Evolutionary conservation across 2,113 vertebrate genomes (phyloP).

Genomic region (Osmerus mordax): DNA sequence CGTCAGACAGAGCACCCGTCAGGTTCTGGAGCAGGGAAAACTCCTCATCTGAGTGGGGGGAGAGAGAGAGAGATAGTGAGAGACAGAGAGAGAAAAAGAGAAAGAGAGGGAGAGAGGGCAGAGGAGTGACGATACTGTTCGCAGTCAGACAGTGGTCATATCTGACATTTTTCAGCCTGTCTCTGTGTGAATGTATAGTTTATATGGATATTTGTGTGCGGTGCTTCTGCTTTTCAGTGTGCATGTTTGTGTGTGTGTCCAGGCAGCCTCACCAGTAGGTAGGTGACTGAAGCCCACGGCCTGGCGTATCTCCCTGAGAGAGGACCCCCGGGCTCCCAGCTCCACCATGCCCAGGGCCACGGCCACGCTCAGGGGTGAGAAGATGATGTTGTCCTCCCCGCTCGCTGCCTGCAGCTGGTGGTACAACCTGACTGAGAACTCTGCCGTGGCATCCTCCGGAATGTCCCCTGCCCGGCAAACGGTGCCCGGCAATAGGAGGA

Average conservation of each 20-base stretch:
- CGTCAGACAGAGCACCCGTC: constrained; percentile 72
- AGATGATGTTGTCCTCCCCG: constrained; percentile 92
- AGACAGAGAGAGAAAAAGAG: not conserved
- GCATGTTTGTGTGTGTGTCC: not conserved
- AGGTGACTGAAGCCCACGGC: constrained; percentile 83
- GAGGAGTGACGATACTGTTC: no score
- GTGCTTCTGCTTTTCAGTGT: not conserved
- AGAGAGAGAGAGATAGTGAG: not conserved
- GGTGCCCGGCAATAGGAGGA: constrained; percentile 73
- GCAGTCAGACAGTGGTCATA: not conserved
- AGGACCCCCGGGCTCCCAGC: constrained; percentile 86
- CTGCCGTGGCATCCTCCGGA: constrained; percentile 81
- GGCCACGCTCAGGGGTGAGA: constrained; percentile 88
- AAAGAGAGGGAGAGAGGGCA: not conserved
- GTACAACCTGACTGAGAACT: constrained; percentile 91
- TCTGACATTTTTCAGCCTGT: not conserved
- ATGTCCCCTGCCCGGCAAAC: constrained; percentile 72
- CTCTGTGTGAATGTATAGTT: not conserved
- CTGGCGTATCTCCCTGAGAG: constrained; percentile 87
- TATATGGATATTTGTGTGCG: not conserved
- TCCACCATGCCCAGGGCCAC: constrained; percentile 91
- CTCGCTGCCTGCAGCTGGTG: constrained; percentile 81
- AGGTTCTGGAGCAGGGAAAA: constrained; percentile 86
- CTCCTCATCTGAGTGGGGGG: constrained; percentile 77
- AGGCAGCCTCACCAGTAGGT: constrained; percentile 73